These are phyloP conservation scores for Euthynnus affinis DNA, from an alignment of 2,797 vertebrate species.

Conservation along the genomic window DNA sequence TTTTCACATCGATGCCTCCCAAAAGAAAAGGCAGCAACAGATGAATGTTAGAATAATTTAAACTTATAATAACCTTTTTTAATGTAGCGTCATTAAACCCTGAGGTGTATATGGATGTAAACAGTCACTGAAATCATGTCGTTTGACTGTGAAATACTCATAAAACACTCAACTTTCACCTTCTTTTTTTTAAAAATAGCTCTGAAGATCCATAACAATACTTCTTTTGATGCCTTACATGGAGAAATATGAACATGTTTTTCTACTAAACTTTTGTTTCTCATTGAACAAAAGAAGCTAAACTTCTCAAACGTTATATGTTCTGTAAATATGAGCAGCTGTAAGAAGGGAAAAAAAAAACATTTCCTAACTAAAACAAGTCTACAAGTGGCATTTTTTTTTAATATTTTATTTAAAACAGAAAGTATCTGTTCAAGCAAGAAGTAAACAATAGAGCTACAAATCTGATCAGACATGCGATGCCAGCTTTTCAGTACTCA, in stretches of 20 bases:
- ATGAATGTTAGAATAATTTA: too few species aligned
- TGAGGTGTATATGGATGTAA: background rate
- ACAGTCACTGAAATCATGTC: too few species aligned
- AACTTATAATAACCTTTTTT: background rate
- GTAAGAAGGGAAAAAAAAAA: background rate
- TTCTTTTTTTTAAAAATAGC: too few species aligned
- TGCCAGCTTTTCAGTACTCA: too few species aligned
- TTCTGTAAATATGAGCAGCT: background rate
- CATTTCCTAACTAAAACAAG: background rate
- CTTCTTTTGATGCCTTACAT: too few species aligned
- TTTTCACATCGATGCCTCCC: background rate
- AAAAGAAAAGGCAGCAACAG: background rate
- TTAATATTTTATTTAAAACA: background rate
- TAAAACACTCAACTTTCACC: background rate
- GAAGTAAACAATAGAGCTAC: too few species aligned
- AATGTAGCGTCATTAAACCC: conserved; percentile 4
- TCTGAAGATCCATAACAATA: too few species aligned
- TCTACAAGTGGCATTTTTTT: background rate
- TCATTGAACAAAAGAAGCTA: background rate
- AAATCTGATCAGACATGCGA: too few species aligned
- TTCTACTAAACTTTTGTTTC: background rate
- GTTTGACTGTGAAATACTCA: background rate
- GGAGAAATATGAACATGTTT: conserved; percentile 1
- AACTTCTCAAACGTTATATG: background rate
- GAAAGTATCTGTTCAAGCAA: background rate